Percentiles rank a stretch among this genome's conserved stretches.
phyloP scores from a whole-genome alignment of 23 tunicate species.

The Phallusia fumigata region DNA sequence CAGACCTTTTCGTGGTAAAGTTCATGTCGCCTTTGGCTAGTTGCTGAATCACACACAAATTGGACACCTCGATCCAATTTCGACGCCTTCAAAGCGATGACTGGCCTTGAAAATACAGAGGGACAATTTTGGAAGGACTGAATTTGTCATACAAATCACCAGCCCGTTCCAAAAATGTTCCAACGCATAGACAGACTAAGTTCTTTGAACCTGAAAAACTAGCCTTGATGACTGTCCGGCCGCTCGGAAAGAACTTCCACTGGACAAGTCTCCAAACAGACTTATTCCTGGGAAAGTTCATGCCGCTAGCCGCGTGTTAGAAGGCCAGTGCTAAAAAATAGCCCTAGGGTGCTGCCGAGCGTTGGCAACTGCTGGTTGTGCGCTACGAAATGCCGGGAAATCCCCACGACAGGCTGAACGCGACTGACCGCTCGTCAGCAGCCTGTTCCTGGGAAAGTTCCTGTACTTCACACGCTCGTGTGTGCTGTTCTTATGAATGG shows the following conservation, averaged over 20 bases:
- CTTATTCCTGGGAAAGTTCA: conserved; percentile 81
- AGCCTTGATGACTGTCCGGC: not conserved
- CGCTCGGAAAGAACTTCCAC: conserved; percentile 25
- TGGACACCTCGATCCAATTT: not conserved
- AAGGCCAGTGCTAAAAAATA: not conserved
- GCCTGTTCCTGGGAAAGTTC: conserved; percentile 37
- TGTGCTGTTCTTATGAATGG: conserved; percentile 8
- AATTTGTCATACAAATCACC: not conserved
- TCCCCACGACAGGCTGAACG: conserved; percentile 33
- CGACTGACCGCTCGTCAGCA: not conserved
- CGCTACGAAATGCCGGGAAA: conserved; percentile 16
- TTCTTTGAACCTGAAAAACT: not conserved
- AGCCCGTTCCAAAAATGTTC: conserved; percentile 36
- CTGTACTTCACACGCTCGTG: conserved; percentile 14
- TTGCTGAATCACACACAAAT: not conserved
- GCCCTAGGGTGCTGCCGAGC: conserved; percentile 6
- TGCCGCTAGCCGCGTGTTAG: conserved; percentile 7
- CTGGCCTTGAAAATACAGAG: not conserved
- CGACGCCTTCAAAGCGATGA: not conserved
- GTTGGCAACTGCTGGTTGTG: conserved; percentile 8
- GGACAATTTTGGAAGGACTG: not conserved
- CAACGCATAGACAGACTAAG: not conserved
- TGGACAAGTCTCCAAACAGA: conserved; percentile 23
- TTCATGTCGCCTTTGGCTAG: conserved; percentile 15
- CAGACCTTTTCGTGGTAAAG: conserved; percentile 52